Evolutionary conservation across 2,888 invertebrate species (phyloP).

Genomic region (Folsomia manolachei): DNA sequence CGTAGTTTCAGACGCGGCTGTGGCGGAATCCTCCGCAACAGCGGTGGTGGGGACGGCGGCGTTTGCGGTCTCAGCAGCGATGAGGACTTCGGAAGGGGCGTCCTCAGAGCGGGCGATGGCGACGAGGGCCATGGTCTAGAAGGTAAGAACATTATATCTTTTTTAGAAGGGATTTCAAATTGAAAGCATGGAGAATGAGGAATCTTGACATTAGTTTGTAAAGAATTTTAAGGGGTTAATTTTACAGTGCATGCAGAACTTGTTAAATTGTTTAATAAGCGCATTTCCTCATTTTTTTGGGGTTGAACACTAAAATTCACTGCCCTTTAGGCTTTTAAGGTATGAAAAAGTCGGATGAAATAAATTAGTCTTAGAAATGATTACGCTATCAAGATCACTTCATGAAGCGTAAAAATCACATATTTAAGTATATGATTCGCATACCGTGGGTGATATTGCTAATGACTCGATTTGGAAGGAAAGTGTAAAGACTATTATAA

Average conservation of each 20-base stretch:
- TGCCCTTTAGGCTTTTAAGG: not conserved
- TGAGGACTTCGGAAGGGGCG: constrained; percentile 13
- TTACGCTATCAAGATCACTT: not conserved
- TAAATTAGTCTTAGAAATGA: not conserved
- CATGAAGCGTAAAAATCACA: too few relatives aligned
- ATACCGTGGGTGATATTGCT: not conserved
- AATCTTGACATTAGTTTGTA: not conserved
- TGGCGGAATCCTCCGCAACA: constrained; percentile 20
- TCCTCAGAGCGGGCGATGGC: not conserved
- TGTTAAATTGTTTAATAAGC: too few relatives aligned
- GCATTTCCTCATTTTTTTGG: not conserved
- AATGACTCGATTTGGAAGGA: not conserved
- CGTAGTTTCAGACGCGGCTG: not conserved
- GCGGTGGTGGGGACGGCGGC: constrained; percentile 18
- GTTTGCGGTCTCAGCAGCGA: constrained; percentile 14
- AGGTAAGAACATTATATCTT: not conserved
- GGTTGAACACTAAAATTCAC: too few relatives aligned
- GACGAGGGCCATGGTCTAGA: constrained; percentile 16
- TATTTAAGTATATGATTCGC: not conserved
- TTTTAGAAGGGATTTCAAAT: not conserved
- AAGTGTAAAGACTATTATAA: too few relatives aligned
- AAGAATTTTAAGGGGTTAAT: not conserved
- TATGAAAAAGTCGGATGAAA: not conserved
- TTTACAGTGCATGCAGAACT: too few relatives aligned
- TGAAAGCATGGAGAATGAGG: not conserved